phyloP scores from a whole-genome alignment of 2,797 vertebrate species.

The Poeciliopsis turneri region DNA sequence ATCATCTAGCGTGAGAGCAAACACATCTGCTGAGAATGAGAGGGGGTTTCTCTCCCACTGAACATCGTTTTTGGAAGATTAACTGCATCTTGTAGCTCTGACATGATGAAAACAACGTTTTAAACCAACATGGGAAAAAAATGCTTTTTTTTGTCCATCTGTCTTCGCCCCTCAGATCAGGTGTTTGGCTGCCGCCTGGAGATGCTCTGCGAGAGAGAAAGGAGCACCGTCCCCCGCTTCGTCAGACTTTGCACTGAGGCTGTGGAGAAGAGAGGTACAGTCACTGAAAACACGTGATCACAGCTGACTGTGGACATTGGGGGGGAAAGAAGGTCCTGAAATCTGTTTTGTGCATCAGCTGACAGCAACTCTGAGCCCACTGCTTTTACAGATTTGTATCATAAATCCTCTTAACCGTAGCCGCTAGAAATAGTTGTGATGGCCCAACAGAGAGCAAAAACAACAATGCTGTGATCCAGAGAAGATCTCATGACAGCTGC shows the following conservation, averaged over 20 bases:
- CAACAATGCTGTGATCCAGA: constrained; percentile 46
- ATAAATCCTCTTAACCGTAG: constrained; percentile 33
- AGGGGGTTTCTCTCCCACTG: constrained; percentile 43
- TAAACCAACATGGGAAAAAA: constrained; percentile 25
- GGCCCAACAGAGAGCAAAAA: constrained; percentile 18
- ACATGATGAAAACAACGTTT: constrained; percentile 8
- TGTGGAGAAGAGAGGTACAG: constrained; percentile 89
- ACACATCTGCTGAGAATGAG: constrained; percentile 48
- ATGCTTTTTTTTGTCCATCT: constrained; percentile 48
- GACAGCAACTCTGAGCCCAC: constrained; percentile 30
- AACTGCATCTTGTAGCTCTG: constrained; percentile 33
- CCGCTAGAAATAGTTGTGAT: constrained; percentile 37
- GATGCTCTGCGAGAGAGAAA: constrained; percentile 89
- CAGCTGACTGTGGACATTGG: constrained; percentile 22
- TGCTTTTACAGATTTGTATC: constrained; percentile 14
- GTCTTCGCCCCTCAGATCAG: constrained; percentile 83
- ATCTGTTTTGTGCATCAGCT: constrained; percentile 14
- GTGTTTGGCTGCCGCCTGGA: constrained; percentile 93
- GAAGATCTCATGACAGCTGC: constrained; percentile 10
- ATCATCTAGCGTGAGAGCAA: constrained; percentile 82
- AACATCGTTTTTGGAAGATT: constrained; percentile 43
- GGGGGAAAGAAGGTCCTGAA: constrained; percentile 11
- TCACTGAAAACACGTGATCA: constrained; percentile 25
- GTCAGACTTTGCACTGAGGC: constrained; percentile 88
- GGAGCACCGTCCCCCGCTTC: constrained; percentile 86